Evolutionary conservation across 2,113 vertebrate genomes (phyloP), one percentile per base, ranked within the genome.

Genomic region (Sula dactylatra): DNA sequence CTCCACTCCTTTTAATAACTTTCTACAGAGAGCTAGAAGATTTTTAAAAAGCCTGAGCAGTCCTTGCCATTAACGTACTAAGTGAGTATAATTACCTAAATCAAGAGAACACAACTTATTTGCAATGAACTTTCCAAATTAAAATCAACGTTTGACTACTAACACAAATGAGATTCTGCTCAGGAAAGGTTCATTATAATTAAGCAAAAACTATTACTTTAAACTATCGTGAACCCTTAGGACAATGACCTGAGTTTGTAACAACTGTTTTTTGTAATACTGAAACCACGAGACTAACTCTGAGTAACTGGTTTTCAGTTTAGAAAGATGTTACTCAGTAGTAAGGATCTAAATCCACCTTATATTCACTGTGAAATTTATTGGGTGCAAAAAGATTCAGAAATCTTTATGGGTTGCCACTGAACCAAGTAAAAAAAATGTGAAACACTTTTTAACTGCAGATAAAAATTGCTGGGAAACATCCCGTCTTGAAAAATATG

Each of bases 1-100:
- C 72, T 84, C 65, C 84, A 80, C 58, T 96, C 45, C 49, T 95
- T 81, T 91, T 97, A 97, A 96, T 95, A 97, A 95, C 38, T 95
- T 95, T 96, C 92, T 95, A 93, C 84, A 92, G 82, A 94, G 66
- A 94, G 82, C 55, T 94, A 91, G 82, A 86, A 96, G 88, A 91
- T 86, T 97, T 97, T 93, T 88, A 93, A 88, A 97, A 92, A 97
- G 95, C 86, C 52, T 93, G 61, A 95, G 77, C 77, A 90, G 54
- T 93, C 81, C 50, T 96, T 94, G 70, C 77, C 27, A 96, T 97
- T 98, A 97, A 96, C 2, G 34, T 91, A 95, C 85, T 97, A 96
- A 97, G 85, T 92, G 72, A 95, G 52, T 61, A 90, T 94, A 97
- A 97, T 97, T 97, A 96, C 74, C 92, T 93, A 95, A 98, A 96